Percentiles rank a stretch among this genome's conserved stretches.
Evolutionary conservation across 2,113 vertebrate species (phyloP).

Genomic region (Thinocorus orbignyianus): DNA sequence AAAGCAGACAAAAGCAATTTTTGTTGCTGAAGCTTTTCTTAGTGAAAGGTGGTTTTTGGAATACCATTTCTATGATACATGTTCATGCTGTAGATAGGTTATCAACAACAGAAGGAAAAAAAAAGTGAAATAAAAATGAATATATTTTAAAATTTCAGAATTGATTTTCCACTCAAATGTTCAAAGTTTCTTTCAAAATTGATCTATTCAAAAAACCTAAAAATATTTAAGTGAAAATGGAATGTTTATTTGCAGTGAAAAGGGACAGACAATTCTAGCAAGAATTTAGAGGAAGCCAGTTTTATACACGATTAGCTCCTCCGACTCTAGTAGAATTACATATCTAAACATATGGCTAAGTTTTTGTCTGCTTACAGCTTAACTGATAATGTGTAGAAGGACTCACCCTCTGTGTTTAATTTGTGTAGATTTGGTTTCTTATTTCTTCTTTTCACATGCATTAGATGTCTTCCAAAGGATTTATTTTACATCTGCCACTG

Average conservation of each 20-base stretch:
- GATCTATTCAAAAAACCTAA: neutral
- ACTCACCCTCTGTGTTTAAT: neutral
- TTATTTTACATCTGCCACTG: constrained; percentile 21
- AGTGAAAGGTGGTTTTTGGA: neutral
- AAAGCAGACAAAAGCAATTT: neutral
- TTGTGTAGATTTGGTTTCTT: constrained; percentile 14
- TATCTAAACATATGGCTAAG: neutral
- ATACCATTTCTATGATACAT: neutral
- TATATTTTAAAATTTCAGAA: neutral
- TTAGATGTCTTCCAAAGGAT: constrained; percentile 1
- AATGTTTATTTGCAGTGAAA: neutral
- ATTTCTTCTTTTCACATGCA: constrained; percentile 2
- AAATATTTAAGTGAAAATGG: neutral
- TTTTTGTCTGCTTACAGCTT: neutral
- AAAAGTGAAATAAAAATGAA: accelerated
- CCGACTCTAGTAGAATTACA: neutral
- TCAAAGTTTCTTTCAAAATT: neutral
- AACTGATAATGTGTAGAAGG: neutral
- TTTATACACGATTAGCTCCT: neutral
- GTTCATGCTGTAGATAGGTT: accelerated
- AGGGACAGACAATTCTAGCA: neutral
- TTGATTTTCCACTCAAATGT: neutral
- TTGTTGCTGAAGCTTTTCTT: neutral
- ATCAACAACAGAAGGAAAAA: neutral
- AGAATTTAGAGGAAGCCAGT: neutral